phyloP scores from a whole-genome alignment of 1,140 invertebrate species.

The Sitobion miscanthi region DNA sequence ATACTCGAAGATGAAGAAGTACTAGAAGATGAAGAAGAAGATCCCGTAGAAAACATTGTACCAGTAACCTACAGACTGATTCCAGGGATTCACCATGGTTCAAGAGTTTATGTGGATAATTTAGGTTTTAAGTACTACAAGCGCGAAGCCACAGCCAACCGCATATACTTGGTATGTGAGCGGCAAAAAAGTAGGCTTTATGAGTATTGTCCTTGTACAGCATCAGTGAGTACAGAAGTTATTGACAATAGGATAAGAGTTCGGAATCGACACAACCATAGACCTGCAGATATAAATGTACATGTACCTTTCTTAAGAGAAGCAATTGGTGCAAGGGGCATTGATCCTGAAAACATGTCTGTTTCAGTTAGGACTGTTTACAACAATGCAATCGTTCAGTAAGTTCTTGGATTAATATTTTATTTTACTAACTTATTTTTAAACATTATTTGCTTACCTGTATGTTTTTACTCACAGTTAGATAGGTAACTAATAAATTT shows the following conservation, averaged over 20 bases:
- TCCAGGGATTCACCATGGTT: no score
- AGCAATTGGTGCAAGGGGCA: background rate
- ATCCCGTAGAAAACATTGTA: no score
- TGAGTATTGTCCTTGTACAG: background rate
- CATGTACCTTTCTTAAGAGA: background rate
- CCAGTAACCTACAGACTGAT: no score
- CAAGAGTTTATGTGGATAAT: no score
- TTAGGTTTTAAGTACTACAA: no score
- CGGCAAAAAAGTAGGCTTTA: no score
- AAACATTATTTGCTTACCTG: background rate
- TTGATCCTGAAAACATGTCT: background rate
- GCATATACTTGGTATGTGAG: no score
- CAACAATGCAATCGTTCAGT: background rate
- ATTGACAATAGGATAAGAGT: background rate
- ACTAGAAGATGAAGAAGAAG: no score
- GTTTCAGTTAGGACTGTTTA: background rate
- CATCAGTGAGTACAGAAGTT: background rate
- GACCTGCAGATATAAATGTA: background rate
- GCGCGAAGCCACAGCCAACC: no score
- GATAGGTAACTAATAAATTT: no score
- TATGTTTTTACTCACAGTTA: no score
- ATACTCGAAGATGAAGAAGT: no score
- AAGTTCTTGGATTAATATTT: background rate
- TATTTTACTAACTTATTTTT: background rate
- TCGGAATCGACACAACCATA: background rate